These are phyloP conservation scores for Damaliscus lunatus DNA, from an alignment of 2,113 vertebrate genomes.

Conservation along the genomic window DNA sequence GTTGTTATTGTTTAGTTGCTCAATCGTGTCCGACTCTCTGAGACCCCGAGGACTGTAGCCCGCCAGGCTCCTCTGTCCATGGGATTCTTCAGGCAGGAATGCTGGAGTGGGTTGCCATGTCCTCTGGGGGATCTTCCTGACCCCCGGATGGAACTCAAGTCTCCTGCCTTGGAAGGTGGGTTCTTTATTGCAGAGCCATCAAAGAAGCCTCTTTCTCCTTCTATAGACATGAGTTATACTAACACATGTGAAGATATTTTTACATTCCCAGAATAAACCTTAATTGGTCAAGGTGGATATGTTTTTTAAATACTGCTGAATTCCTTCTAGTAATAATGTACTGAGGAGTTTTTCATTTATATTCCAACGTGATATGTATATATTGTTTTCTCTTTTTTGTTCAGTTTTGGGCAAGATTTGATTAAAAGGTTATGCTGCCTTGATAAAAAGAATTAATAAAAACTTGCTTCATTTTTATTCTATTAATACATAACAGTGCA, in stretches of 20 bases:
- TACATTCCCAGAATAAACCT: neutral
- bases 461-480: neutral
- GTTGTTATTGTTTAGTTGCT: neutral
- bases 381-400: neutral
- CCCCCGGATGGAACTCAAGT: neutral
- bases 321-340: neutral
- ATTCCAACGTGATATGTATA: neutral
- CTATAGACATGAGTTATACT: neutral
- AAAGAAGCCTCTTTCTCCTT: neutral
- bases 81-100: neutral
- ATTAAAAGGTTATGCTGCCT: neutral
- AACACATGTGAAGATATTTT: neutral
- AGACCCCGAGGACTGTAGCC: neutral
- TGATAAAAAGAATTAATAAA: neutral
- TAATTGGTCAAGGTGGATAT: neutral
- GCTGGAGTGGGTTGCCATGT: neutral
- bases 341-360: neutral
- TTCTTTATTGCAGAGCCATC: neutral
- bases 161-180: neutral
- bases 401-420: neutral
- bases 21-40: accelerated
- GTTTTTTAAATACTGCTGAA: neutral
- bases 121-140: neutral
- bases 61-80: neutral
- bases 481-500: neutral